Base-by-base conservation (phyloP, 2,113 vertebrate genomes). In the Calidris pugnax region DNA sequence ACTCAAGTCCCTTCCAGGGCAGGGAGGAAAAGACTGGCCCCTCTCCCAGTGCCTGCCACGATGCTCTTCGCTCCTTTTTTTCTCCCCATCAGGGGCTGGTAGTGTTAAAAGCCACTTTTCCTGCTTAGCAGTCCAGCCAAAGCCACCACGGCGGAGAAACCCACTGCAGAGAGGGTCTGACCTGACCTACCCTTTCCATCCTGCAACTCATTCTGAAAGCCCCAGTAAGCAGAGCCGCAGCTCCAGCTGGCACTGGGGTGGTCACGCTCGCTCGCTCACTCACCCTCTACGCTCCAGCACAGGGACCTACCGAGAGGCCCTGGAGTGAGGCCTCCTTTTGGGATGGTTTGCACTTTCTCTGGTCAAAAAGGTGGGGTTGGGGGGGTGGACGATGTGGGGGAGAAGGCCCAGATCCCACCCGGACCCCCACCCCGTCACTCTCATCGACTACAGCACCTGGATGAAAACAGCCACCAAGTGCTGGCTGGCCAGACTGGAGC, bases 111-210 rank as follows among this genome's bases (percentile, higher is more conserved):
- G 43, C 77, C 82, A 37, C 59, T 33, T 51, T 53, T 60, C 81
- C 86, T 73, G 48, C 67, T 64, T 12, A 62, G 57, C 35, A 47
- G 55, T 33, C 35, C 79, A 90, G 91, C 66, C 93, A 86, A 87
- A 96, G 93, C 92, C 97, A 89, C 37, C 89, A 91, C 2, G 7
- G 66, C 51, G 2, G 47, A 97, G 97, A 98, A 97, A 98, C 98
- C 97, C 97, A 96, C 92, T 90, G 96, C 97, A 90, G 97, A 98
- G 97, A 66, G 93, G 88, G 97, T 97, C 98, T 98, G 98, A 95
- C 97, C 98, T 96, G 95, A 98, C 97, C 98, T 98, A 98, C 98
- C 98, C 98, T 98, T 97, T 97, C 62, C 86, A 92, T 98, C 97
- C 96, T 88, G 97, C 71, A 93, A 94, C 87, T 97, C 50, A 84